Conservation (phyloP, 1,140 invertebrate genomes). For the Telenomus remus region DNA sequence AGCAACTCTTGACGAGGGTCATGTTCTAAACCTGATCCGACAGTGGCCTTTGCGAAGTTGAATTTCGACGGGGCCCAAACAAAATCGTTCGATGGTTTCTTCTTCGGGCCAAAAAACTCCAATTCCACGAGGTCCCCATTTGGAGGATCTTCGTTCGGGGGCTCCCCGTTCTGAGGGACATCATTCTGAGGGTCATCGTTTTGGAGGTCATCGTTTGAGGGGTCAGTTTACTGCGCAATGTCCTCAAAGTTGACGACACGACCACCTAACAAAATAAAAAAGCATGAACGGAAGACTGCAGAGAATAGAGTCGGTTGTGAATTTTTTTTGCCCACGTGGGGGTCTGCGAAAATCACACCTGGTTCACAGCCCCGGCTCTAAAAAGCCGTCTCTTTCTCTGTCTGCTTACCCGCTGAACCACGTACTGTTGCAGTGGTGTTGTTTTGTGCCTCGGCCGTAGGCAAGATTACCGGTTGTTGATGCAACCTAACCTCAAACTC, state of each 20-base stretch:
- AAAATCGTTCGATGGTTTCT: not conserved
- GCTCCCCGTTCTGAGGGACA: too few species aligned
- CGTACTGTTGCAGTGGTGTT: not conserved
- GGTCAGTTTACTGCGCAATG: not conserved
- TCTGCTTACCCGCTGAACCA: not conserved
- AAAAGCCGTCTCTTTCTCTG: not conserved
- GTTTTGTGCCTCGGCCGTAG: not conserved
- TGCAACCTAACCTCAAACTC: not conserved
- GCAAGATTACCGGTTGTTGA: too few species aligned
- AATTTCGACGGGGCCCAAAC: not conserved
- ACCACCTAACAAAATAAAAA: not conserved
- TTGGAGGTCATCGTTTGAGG: not conserved
- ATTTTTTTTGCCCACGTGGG: not conserved
- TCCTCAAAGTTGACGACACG: not conserved
- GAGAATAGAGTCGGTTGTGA: not conserved
- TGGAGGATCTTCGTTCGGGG: not conserved
- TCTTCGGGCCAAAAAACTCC: not conserved
- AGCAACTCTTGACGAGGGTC: not conserved
- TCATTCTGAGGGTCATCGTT: too few species aligned
- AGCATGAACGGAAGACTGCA: not conserved
- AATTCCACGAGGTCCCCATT: too few species aligned
- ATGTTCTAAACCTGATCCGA: not conserved
- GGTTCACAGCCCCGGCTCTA: conserved; percentile 1
- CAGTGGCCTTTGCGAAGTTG: not conserved
- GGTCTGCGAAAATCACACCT: not conserved